These are phyloP conservation scores for Neotoxoptera formosana DNA, from an alignment of 1,140 invertebrate genomes.

Conservation along the genomic window DNA sequence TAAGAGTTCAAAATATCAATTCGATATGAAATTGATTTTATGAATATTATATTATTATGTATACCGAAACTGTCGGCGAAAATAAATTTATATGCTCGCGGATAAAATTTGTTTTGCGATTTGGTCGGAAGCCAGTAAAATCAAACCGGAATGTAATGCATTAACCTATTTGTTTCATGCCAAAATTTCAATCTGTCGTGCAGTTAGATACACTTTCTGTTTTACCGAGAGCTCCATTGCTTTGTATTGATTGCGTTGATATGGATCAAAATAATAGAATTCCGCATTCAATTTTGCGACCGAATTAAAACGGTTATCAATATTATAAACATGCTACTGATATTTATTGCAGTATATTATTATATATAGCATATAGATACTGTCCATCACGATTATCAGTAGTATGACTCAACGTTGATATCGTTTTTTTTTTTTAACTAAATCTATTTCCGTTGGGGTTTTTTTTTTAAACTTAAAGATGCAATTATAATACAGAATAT, in stretches of 20 bases:
- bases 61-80: background rate
- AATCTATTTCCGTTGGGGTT: too few species aligned
- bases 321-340: background rate
- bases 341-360: too few species aligned
- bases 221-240: background rate
- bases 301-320: background rate
- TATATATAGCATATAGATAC: too few species aligned
- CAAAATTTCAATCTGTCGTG: slow-evolving; percentile 23
- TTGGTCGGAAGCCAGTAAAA: background rate
- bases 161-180: slow-evolving; percentile 34
- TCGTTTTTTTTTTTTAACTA: too few species aligned
- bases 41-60: background rate
- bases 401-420: too few species aligned
- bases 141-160: background rate
- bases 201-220: background rate
- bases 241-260: background rate
- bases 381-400: too few species aligned
- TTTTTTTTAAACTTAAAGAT: too few species aligned
- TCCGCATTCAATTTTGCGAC: background rate
- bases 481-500: too few species aligned
- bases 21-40: background rate
- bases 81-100: background rate
- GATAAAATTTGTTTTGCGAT: background rate
- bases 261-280: background rate
- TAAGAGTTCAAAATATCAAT: background rate